phyloP scores from a whole-genome alignment of 2,888 invertebrate genomes.

The Metellina segmentata region DNA sequence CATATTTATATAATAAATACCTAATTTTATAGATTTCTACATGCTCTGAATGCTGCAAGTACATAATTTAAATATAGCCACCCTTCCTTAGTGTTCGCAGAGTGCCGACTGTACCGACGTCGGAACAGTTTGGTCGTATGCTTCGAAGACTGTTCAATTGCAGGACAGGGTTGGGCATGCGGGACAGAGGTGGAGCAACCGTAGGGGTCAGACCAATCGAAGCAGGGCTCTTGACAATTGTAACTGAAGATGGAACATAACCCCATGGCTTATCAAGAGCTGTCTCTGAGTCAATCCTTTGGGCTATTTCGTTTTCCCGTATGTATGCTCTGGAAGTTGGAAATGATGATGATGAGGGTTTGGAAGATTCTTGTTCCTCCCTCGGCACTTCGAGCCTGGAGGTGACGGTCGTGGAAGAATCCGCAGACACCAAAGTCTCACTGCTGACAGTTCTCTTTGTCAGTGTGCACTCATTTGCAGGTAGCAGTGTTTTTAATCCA shows the following conservation, averaged over 20 bases:
- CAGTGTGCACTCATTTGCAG: conserved; percentile 41
- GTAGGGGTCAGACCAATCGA: conserved; percentile 73
- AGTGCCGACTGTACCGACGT: conserved; percentile 75
- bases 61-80: conserved; percentile 71
- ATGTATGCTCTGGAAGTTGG: not conserved
- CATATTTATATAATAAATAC: not conserved
- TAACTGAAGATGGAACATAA: conserved; percentile 71
- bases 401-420: conserved; percentile 38
- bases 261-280: conserved; percentile 70
- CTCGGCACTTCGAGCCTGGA: not conserved
- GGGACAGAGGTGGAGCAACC: conserved; percentile 71
- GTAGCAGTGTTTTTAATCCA: conserved; percentile 72
- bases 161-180: conserved; percentile 75
- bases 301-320: not conserved
- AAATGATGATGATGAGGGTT: not conserved
- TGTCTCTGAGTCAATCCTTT: conserved; percentile 53
- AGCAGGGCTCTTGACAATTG: conserved; percentile 68
- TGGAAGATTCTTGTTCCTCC: not conserved
- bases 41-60: not conserved
- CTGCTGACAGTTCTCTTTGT: conserved; percentile 47
- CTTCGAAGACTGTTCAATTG: conserved; percentile 73
- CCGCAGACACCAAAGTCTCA: conserved; percentile 44
- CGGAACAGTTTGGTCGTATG: conserved; percentile 60
- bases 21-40: not conserved
- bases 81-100: conserved; percentile 75